Conservation (phyloP, 2,113 vertebrate species). For the Chaenocephalus aceratus region DNA sequence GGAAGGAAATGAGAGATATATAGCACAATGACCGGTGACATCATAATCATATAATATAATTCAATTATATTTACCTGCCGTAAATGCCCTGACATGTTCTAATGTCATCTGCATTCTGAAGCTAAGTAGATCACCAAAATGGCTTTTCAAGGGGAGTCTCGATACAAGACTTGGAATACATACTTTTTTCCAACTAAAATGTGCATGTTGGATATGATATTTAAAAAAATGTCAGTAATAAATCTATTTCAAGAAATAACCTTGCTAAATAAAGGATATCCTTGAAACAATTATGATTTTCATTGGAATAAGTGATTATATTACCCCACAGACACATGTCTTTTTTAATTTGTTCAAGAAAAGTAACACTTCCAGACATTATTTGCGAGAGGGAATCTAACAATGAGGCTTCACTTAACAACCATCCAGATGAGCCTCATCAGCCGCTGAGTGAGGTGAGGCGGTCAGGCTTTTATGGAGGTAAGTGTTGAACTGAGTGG, state of each 20-base stretch:
- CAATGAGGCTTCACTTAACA: constrained; percentile 7
- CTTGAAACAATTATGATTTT: constrained; percentile 13
- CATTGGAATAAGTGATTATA: not conserved
- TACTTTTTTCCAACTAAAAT: not conserved
- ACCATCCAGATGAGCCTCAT: constrained; percentile 23
- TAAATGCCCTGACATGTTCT: not conserved
- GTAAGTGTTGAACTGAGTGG: constrained; percentile 30
- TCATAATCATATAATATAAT: constrained; percentile 41
- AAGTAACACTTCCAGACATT: not conserved
- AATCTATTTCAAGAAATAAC: not conserved
- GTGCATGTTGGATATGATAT: not conserved
- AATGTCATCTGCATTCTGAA: constrained; percentile 4
- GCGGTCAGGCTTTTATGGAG: constrained; percentile 10
- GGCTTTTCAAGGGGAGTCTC: not conserved
- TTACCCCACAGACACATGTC: not conserved
- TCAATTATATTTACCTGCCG: constrained; percentile 7
- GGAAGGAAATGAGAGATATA: constrained; percentile 34
- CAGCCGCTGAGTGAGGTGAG: constrained; percentile 16
- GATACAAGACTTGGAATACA: not conserved
- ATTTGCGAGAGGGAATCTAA: constrained; percentile 1
- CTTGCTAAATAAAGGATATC: not conserved
- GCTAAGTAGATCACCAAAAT: not conserved
- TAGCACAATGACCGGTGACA: constrained; percentile 1
- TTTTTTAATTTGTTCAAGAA: not conserved
- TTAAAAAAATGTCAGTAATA: not conserved